Evolutionary conservation across 2,888 invertebrate species (phyloP), one percentile per base, ranked within the genome.

Genomic region (Gastrophysa polygoni): DNA sequence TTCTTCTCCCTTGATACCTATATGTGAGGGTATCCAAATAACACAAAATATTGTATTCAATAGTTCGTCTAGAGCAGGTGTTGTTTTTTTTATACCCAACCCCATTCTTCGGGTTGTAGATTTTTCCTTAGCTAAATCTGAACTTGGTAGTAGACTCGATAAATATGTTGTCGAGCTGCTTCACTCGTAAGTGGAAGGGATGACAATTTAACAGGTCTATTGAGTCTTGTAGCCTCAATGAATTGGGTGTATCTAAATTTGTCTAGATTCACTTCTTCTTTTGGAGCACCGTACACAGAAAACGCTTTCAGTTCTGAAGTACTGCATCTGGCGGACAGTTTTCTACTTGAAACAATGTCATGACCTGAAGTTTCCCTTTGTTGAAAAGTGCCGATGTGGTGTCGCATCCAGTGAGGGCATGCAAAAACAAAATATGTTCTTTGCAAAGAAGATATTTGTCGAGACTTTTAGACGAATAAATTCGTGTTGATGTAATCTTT

Each of bases 141-240:
- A 60, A 69, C 57, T 61, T 73, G 67, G 55, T 68, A 68, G 50
- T 73, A 69, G n/a, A 72, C 72, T 60, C 68, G 70, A 21, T 75
- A 72, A 56, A 74, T 64, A 59, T 76, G 74, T 73, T 76, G 77
- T 63, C 68, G 74, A 69, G 73, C 71, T 61, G 73, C 75, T 68
- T 71, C 73, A 74, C 70, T 72, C 67, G 73, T 78, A 69, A 73
- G 76, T 72, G 74, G 75, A 74, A 78, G 67, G 66, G 51, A 68
- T 67, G 76, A 77, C 48, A 78, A 59, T 58, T 76, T 71, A 55
- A 77, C 74, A 71, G 74, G 73, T 76, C 72, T 77, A 71, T 75
- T 73, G 29, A 73, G 68, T 69, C 71, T 76, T 64, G 75, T 75
- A 57, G 60, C 74, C 63, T 75, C 75, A 65, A 76, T 59, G 70